Evolutionary conservation across 2,113 vertebrate species (phyloP).

Genomic region (Mus musculus): DNA sequence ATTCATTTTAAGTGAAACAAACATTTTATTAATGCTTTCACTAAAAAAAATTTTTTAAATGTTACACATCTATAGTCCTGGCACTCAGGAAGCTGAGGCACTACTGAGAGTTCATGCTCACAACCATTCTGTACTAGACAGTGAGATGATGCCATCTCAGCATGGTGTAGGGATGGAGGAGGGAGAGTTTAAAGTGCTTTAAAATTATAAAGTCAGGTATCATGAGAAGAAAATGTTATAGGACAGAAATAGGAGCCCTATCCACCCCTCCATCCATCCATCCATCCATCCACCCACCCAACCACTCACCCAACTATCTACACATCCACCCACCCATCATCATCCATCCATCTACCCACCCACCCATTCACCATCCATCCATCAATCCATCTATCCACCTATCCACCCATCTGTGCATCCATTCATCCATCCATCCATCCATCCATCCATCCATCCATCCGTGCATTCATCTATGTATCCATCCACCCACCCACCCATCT

Average conservation of each 20-base stretch:
- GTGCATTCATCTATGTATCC: background rate
- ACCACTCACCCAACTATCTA: background rate
- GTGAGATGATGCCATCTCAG: background rate
- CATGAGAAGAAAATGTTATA: background rate
- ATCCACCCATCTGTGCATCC: too few relatives aligned
- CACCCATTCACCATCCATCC: background rate
- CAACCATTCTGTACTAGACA: background rate
- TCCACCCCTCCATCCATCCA: background rate
- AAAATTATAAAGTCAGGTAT: conserved; percentile 14
- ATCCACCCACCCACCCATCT: too few relatives aligned
- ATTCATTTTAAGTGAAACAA: conserved; percentile 7
- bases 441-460: too few relatives aligned
- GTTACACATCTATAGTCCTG: background rate
- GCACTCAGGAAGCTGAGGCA: background rate
- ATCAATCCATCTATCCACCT: too few relatives aligned
- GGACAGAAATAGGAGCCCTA: background rate
- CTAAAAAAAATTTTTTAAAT: background rate
- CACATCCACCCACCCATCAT: background rate
- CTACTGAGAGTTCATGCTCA: background rate
- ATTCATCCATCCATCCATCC: too few relatives aligned
- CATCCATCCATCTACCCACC: background rate
- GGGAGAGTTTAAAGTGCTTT: background rate
- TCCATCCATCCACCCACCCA: background rate
- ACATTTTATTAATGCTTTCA: background rate
- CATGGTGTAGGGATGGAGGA: background rate